Evolutionary conservation across 2,888 invertebrate genomes (phyloP), one percentile per base, ranked within the genome.

Genomic region (Torymus texanus): DNA sequence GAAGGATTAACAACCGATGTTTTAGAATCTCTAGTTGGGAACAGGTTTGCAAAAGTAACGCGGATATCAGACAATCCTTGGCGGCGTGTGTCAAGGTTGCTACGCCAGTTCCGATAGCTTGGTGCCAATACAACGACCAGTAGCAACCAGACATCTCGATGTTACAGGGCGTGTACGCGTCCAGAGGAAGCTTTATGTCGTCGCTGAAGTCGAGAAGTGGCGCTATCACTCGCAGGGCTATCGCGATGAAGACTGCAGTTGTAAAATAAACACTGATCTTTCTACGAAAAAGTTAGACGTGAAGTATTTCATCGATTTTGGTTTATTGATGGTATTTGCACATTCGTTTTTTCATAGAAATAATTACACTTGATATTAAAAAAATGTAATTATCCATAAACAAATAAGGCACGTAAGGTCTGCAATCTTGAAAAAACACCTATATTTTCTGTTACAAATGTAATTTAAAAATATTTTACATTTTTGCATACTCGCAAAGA

Each of bases 21-120:
- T 85, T 85, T 1, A 88, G 81, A 21, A 88, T 85, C n/a, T 87
- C 86, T 18, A 88, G 82, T 50, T 88, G 87, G 2, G 85, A 82
- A 55, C 87, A 85, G 8, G 82, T 82, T 50, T 86, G 85, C 1
- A 86, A 81, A 78, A 86, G 76, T 8, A 86, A 62, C 1, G 85
- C 85, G 0, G 85, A 82, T 4, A 88, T 84, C 11, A 88, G 73
- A 0, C 86, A 86, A 62, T 88, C 88, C 61, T 84, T 85, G 0
- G 82, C 85, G 0, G 85, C 82, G 59, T 86, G 86, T 0, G 84
- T 61, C 5, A 84, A 59, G 0, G 85, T 83, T 2, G 82, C 79
- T 0, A 65, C 70, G 5, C 83, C 75, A 14, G 84, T 70, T 1
- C 83, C 82, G 1, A 82, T 16, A 0, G 83, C 78, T 29, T 86